These are phyloP conservation scores for Anadara kagoshimensis DNA, from an alignment of 1,140 invertebrate genomes.

Conservation along the genomic window DNA sequence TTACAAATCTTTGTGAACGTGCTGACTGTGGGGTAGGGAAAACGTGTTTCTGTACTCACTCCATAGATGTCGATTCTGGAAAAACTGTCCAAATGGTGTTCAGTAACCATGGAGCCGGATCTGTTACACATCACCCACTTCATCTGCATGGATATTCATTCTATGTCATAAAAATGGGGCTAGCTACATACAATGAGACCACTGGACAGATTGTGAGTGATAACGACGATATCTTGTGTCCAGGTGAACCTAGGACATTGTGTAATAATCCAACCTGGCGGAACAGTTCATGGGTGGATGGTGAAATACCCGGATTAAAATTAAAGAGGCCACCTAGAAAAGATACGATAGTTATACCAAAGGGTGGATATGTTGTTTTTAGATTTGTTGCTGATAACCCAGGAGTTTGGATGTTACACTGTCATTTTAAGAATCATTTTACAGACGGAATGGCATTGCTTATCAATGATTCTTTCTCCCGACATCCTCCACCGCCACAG, in stretches of 20 bases:
- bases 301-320: constrained; percentile 46
- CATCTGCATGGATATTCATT: constrained; percentile 86
- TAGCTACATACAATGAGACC: constrained; percentile 17
- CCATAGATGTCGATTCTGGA: constrained; percentile 30
- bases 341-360: constrained; percentile 82
- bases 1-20: not conserved
- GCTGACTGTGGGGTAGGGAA: constrained; percentile 42
- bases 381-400: constrained; percentile 85
- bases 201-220: constrained; percentile 59
- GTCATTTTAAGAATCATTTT: constrained; percentile 47
- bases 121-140: constrained; percentile 80
- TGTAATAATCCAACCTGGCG: constrained; percentile 47
- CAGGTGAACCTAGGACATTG: constrained; percentile 9
- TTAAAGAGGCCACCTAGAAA: constrained; percentile 79
- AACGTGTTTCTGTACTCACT: constrained; percentile 34
- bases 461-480: constrained; percentile 27
- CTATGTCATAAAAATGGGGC: constrained; percentile 79
- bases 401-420: constrained; percentile 55
- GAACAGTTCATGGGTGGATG: constrained; percentile 33
- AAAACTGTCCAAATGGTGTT: constrained; percentile 48
- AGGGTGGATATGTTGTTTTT: constrained; percentile 80
- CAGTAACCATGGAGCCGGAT: constrained; percentile 77
- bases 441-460: constrained; percentile 29
- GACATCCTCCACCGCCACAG: constrained; percentile 4
- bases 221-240: constrained; percentile 46